Base-by-base conservation (phyloP, 2,888 invertebrate genomes). In the Clusia tigrina region DNA sequence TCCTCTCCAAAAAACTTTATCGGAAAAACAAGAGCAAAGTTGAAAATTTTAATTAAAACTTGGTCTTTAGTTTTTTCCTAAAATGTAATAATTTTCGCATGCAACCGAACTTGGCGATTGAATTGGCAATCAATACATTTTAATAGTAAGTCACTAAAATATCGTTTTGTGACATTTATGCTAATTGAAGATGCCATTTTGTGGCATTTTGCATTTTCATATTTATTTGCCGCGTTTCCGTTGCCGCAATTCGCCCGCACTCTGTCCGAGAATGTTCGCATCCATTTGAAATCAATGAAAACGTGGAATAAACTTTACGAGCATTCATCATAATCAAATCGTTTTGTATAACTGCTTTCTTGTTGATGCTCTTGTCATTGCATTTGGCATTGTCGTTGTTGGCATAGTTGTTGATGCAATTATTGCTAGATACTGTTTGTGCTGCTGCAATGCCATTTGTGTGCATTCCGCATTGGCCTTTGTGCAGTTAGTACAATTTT, bases 301-400 rank as follows among this genome's bases (percentile, higher is more conserved):
- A 9, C 32, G 32, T 12, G 12, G 6, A 32, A 32, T 12, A 32
- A 32, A 32, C 32, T 32, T n/a, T n/a, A n/a, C n/a, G n/a, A n/a
- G n/a, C n/a, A n/a, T 32, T n/a, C 42, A 42, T 42, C 42, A 42
- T 42, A 42, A 42, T 42, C n/a, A 42, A 42, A 42, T 42, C n/a
- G 42, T 6, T 32, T 32, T 42, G 42, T 15, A n/a, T 42, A 17
- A 42, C n/a, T 42, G 42, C 42, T 6, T 32, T 32, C n/a, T 42
- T 42, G 42, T 42, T 42, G 42, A 15, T 42, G 42, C 42, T 12
- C 12, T n/a, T 42, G 42, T n/a, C 42, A 42, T 42, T 42, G 42
- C n/a, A 3, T 6, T 42, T 42, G 42, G 5, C 12, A 12, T n/a
- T 42, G n/a, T 17, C 3, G 42, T n/a, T 42, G 42, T 17, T 42